These are phyloP conservation scores for Acrobasis consociella DNA, from an alignment of 2,888 invertebrate genomes.

Conservation along the genomic window DNA sequence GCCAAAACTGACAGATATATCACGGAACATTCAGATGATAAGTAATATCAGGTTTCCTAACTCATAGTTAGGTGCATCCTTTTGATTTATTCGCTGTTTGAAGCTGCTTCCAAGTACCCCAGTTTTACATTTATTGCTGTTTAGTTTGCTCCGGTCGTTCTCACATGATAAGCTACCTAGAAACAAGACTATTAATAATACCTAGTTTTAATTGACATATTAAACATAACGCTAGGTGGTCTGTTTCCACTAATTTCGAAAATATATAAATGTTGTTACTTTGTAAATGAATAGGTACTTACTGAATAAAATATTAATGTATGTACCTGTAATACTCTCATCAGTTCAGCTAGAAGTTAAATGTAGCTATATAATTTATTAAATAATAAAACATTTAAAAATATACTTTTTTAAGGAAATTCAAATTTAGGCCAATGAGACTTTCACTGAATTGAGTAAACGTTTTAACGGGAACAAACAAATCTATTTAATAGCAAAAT, in stretches of 20 bases:
- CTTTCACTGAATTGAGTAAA: neutral
- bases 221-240: too few relatives aligned
- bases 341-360: too few relatives aligned
- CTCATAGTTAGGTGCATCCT: slow-evolving; percentile 37
- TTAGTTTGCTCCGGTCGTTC: slow-evolving; percentile 14
- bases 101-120: slow-evolving; percentile 44
- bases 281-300: too few relatives aligned
- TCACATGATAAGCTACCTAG: neutral
- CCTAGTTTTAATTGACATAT: too few relatives aligned
- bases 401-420: too few relatives aligned
- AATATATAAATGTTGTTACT: too few relatives aligned
- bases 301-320: too few relatives aligned
- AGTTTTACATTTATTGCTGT: slow-evolving; percentile 33
- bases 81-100: slow-evolving; percentile 52
- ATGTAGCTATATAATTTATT: too few relatives aligned
- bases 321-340: too few relatives aligned
- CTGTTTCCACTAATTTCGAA: too few relatives aligned
- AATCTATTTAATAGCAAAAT: neutral
- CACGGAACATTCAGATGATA: slow-evolving; percentile 46
- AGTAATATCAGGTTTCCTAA: slow-evolving; percentile 32
- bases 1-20: slow-evolving; percentile 59
- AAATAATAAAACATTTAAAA: too few relatives aligned
- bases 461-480: neutral
- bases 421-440: neutral
- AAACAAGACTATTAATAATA: too few relatives aligned